Conservation (phyloP, 1,140 invertebrate genomes). For the Drosophila ogumai region DNA sequence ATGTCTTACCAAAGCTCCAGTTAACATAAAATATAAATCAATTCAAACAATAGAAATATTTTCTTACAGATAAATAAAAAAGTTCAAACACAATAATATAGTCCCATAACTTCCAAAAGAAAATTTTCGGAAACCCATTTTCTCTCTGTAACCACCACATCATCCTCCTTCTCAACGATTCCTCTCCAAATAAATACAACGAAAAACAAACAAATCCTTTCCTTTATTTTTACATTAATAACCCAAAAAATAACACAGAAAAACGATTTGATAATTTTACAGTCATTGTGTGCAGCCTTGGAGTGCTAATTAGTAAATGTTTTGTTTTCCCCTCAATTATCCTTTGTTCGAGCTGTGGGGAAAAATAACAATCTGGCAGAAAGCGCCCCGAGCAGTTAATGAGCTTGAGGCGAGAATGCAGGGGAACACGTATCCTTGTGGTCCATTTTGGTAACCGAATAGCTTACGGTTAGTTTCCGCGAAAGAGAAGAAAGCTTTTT, state of each 20-base stretch:
- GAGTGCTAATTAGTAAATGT: conserved; percentile 70
- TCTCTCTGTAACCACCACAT: neutral
- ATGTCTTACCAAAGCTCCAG: too few relatives aligned
- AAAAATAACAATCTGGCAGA: conserved; percentile 40
- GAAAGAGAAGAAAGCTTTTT: conserved; percentile 3
- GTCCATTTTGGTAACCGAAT: conserved; percentile 30
- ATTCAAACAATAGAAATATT: too few relatives aligned
- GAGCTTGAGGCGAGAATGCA: conserved; percentile 45
- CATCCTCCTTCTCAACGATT: neutral
- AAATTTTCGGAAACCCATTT: conserved; percentile 40
- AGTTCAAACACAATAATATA: neutral
- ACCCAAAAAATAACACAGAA: conserved; percentile 11
- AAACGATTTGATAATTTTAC: conserved; percentile 50
- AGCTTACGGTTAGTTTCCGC: conserved; percentile 21
- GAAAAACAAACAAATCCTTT: conserved; percentile 14
- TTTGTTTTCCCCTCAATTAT: conserved; percentile 48
- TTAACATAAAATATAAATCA: too few relatives aligned
- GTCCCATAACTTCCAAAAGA: conserved; percentile 19
- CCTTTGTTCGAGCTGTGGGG: conserved; percentile 53
- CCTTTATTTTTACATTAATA: conserved; percentile 20
- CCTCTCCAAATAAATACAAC: neutral
- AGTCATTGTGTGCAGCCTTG: conserved; percentile 46
- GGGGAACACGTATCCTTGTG: conserved; percentile 21
- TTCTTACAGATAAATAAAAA: neutral
- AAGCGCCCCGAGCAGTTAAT: conserved; percentile 46